Evolutionary conservation across 1,140 invertebrate species (phyloP).

Genomic region (Oreohelix idahoensis): DNA sequence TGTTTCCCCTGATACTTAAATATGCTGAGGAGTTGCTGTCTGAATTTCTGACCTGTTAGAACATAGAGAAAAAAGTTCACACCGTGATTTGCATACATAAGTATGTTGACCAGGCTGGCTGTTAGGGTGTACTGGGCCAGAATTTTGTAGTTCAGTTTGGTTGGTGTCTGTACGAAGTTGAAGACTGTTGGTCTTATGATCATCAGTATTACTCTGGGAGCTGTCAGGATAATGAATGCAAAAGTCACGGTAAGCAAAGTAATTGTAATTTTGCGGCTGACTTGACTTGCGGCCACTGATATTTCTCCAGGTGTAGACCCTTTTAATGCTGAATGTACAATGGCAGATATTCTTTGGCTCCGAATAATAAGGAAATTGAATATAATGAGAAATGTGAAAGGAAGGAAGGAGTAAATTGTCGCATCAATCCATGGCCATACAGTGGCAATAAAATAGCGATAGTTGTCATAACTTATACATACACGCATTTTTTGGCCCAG

Average conservation of each 20-base stretch:
- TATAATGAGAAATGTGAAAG: conserved; percentile 57
- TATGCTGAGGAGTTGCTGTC: conserved; percentile 68
- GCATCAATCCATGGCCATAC: conserved; percentile 66
- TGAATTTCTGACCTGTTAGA: conserved; percentile 59
- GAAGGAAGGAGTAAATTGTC: conserved; percentile 61
- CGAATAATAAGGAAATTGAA: conserved; percentile 65
- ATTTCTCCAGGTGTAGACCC: neutral
- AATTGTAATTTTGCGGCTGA: conserved; percentile 52
- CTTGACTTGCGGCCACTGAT: neutral
- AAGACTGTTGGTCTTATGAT: conserved; percentile 51
- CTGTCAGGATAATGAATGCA: conserved; percentile 55
- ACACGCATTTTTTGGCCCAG: neutral
- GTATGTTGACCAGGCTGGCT: conserved; percentile 48
- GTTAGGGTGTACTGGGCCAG: conserved; percentile 51
- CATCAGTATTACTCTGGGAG: conserved; percentile 54
- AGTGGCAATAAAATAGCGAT: conserved; percentile 46
- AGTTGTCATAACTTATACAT: conserved; percentile 42
- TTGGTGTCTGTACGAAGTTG: conserved; percentile 43
- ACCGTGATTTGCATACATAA: conserved; percentile 63
- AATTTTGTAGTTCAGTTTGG: conserved; percentile 42
- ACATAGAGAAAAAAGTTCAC: conserved; percentile 68
- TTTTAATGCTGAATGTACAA: conserved; percentile 39
- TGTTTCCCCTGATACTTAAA: conserved; percentile 16
- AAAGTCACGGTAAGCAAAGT: conserved; percentile 58
- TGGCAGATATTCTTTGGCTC: conserved; percentile 49